These are phyloP conservation scores for Dromaius novaehollandiae DNA, from an alignment of 2,113 vertebrate species.

Conservation along the genomic window DNA sequence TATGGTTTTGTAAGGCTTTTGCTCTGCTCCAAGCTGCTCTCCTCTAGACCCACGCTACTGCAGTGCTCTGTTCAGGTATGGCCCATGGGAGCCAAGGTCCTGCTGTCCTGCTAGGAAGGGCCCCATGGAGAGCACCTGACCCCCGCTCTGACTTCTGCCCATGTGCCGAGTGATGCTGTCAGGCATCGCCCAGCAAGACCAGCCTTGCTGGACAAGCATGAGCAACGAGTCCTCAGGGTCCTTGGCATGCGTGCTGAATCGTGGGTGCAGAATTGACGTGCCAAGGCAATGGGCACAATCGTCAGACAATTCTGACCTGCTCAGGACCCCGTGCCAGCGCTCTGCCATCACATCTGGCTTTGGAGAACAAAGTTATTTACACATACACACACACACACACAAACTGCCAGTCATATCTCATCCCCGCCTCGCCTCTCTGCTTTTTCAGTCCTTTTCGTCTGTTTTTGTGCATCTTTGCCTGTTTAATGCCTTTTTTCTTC, in stretches of 20 bases:
- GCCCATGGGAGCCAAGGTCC: neutral
- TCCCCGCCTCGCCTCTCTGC: neutral
- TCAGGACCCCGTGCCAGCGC: no score
- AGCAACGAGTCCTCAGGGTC: fast-evolving
- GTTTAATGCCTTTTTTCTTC: neutral
- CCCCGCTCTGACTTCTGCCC: neutral
- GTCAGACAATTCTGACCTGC: no score
- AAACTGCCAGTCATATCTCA: neutral
- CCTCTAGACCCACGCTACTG: neutral
- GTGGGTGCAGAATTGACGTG: no score
- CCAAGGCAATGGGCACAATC: no score
- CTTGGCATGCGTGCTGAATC: fast-evolving
- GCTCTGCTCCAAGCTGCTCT: neutral
- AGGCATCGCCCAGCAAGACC: neutral
- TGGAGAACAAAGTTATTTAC: no score
- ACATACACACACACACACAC: no score
- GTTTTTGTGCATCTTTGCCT: neutral
- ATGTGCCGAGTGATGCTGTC: neutral
- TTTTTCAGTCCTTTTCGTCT: fast-evolving
- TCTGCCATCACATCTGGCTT: no score
- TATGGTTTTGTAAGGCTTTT: neutral
- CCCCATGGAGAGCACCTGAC: neutral
- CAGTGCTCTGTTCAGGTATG: neutral
- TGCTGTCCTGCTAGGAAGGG: neutral
- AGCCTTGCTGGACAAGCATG: fast-evolving